phyloP scores from a whole-genome alignment of 2,888 invertebrate species.

The Venustoraphidia nigricollis region DNA sequence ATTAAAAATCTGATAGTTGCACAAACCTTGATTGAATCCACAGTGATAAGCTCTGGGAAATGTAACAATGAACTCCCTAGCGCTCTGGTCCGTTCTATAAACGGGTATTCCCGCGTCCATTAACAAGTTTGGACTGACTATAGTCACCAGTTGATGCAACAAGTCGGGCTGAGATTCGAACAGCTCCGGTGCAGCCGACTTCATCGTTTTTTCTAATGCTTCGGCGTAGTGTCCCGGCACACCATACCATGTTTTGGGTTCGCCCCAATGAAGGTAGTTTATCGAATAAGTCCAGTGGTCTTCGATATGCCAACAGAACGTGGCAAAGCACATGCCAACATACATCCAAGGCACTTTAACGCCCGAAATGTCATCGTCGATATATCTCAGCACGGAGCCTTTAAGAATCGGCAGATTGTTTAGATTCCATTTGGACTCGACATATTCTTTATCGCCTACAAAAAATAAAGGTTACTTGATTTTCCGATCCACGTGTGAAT shows the following conservation, averaged over 20 bases:
- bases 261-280: slow-evolving; percentile 71
- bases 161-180: slow-evolving; percentile 60
- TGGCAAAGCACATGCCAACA: slow-evolving; percentile 72
- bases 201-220: slow-evolving; percentile 53
- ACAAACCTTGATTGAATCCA: slow-evolving; percentile 49
- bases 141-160: slow-evolving; percentile 63
- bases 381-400: slow-evolving; percentile 54
- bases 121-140: slow-evolving; percentile 59
- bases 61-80: slow-evolving; percentile 69
- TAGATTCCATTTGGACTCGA: slow-evolving; percentile 57
- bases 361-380: slow-evolving; percentile 62
- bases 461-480: too few species aligned
- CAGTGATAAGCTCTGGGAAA: slow-evolving; percentile 70
- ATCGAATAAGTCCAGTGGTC: slow-evolving; percentile 76
- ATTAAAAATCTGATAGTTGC: too few species aligned
- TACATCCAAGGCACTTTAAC: slow-evolving; percentile 67
- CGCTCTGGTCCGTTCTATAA: slow-evolving; percentile 52
- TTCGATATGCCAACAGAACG: slow-evolving; percentile 74
- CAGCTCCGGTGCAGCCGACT: slow-evolving; percentile 53
- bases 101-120: slow-evolving; percentile 43
- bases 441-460: slow-evolving; percentile 40
- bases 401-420: slow-evolving; percentile 59
- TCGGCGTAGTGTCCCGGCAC: slow-evolving; percentile 55
- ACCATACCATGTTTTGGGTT: slow-evolving; percentile 62
- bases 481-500: too few species aligned